Evolutionary conservation across 2,797 vertebrate genomes (phyloP).

Genomic region (Dicrostonyx torquatus): DNA sequence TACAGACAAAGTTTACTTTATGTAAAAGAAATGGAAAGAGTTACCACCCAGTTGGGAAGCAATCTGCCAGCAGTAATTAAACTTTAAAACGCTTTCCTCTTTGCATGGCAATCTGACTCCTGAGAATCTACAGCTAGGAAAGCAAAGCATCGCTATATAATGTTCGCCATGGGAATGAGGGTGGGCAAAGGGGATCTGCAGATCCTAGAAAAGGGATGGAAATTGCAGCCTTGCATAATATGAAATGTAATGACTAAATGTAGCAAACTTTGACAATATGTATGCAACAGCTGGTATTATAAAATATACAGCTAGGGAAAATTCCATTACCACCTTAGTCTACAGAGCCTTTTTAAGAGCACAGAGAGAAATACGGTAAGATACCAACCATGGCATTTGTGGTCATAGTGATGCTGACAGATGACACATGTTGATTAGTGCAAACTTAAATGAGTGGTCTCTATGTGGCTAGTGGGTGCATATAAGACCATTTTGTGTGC

Average conservation of each 20-base stretch:
- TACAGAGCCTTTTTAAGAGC: background rate
- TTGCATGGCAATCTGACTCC: background rate
- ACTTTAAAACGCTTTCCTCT: constrained; percentile 6
- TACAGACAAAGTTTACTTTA: constrained; percentile 20
- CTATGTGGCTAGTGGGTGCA: background rate
- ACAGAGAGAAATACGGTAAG: background rate
- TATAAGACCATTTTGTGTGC: background rate
- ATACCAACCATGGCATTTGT: background rate
- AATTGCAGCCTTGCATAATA: background rate
- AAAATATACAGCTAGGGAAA: constrained; percentile 20
- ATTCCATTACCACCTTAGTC: background rate
- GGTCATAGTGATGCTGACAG: background rate
- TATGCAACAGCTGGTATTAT: background rate
- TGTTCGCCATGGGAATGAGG: background rate
- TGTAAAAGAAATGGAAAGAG: background rate
- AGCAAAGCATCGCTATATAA: background rate
- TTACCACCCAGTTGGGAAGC: background rate
- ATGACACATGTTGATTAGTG: background rate
- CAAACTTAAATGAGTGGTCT: background rate
- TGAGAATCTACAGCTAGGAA: background rate
- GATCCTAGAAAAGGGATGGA: background rate
- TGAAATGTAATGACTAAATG: background rate
- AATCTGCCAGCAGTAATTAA: constrained; percentile 23
- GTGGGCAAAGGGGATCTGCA: background rate
- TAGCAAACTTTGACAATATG: constrained; percentile 21